Base-by-base conservation (phyloP, 2,888 invertebrate genomes). In the Mythimna impura region DNA sequence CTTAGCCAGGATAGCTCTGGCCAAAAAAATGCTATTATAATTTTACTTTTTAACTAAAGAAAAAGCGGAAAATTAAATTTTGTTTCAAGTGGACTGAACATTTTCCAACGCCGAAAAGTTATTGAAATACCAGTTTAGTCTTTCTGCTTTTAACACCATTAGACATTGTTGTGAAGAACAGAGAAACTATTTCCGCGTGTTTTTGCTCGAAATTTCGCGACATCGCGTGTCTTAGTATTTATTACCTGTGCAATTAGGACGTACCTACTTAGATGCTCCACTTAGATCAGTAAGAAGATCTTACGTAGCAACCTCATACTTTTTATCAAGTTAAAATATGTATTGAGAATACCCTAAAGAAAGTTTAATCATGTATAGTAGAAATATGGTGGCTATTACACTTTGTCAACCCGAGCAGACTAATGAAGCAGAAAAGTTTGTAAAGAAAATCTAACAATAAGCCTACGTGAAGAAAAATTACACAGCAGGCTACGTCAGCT, bases 151-250 rank as follows among this genome's bases (percentile, higher is more conserved):
- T 34, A 72, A n/a, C 34, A 55, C n/a, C 40, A 62, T 17, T 40
- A 63, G 4, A 47, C 55, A 57, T 60, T 61, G 57, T 61, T 57
- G 57, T 64, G 14, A 63, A 67, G 36, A 62, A 74, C 12, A 69
- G 67, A 60, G 73, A 61, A 61, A 55, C 6, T 1, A 72, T 72
- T 76, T 83, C 80, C 80, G 61, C 30, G 54, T 82, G 61, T 40
- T 79, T 70, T 73, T 67, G 57, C 70, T 71, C 47, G 50, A 20
- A 62, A 79, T 83, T 71, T 78, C 75, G 78, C 65, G 81, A 83
- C 81, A 83, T 86, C 82, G 84, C 88, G 86, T 87, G 83, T 72
- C 77, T 80, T 75, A 55, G 68, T 74, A 73, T 71, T 74, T 54
- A 60, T 63, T 68, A 72, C 80, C 77, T 69, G 52, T 61, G 71